Percentiles rank a stretch among this genome's conserved stretches.
These are phyloP conservation scores for Oligia strigilis DNA, from an alignment of 2,888 invertebrate species.

Conservation along the genomic window DNA sequence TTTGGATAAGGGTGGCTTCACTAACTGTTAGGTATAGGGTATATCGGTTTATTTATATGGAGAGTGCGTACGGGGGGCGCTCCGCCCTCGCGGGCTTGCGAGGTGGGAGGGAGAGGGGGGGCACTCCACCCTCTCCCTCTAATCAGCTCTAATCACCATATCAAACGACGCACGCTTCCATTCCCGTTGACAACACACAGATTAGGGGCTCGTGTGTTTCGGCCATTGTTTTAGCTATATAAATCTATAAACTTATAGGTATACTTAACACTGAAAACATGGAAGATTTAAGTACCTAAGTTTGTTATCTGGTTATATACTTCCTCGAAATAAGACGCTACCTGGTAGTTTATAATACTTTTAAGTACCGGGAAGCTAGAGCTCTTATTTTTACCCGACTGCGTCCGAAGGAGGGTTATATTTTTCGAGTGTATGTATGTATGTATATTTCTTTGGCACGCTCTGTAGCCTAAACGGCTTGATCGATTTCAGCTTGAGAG, in stretches of 20 bases:
- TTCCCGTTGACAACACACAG: conserved; percentile 88
- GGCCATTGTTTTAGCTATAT: conserved; percentile 68
- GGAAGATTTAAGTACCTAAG: background rate
- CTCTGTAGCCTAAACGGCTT: too few species aligned
- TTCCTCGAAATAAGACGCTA: background rate
- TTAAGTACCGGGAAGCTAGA: too few species aligned
- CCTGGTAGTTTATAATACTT: background rate
- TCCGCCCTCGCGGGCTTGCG: conserved; percentile 70
- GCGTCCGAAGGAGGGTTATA: too few species aligned
- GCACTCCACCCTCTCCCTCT: conserved; percentile 80
- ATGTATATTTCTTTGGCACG: too few species aligned
- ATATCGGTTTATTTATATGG: conserved; percentile 89
- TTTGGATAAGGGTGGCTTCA: conserved; percentile 75
- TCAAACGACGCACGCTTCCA: conserved; percentile 90
- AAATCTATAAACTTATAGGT: conserved; percentile 42
- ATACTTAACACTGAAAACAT: conserved; percentile 19
- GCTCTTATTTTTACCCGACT: too few species aligned
- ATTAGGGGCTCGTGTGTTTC: conserved; percentile 80
- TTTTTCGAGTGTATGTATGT: too few species aligned
- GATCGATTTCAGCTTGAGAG: too few species aligned
- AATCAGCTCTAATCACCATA: conserved; percentile 91
- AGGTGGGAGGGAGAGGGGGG: conserved; percentile 53
- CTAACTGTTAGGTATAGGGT: conserved; percentile 80
- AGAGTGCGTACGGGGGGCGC: conserved; percentile 86
- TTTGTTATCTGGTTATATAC: background rate